Evolutionary conservation across 2,113 vertebrate species (phyloP).

Genomic region (Ceyx cyanopectus): DNA sequence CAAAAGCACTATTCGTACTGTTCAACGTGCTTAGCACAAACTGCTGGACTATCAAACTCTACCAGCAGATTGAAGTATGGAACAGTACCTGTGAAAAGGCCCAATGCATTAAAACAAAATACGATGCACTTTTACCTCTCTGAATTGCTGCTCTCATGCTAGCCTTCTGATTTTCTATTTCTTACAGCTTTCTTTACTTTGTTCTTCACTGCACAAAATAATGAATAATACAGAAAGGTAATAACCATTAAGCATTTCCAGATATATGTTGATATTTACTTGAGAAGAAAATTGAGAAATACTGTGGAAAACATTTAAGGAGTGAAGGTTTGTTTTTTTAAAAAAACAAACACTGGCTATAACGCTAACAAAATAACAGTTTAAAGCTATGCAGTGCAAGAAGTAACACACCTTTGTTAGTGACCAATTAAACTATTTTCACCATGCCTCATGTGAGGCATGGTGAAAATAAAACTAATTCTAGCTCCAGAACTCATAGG

Average conservation of each 20-base stretch:
- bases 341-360: background rate
- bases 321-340: background rate
- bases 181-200: background rate
- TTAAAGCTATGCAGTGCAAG: background rate
- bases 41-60: background rate
- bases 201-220: background rate
- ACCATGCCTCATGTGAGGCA: background rate
- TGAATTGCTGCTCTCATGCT: background rate
- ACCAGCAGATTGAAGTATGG: background rate
- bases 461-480: background rate
- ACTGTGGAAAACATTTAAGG: background rate
- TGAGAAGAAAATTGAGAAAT: background rate
- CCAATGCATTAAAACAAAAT: background rate
- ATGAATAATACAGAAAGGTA: background rate
- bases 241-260: background rate
- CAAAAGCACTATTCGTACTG: background rate
- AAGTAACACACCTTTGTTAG: background rate
- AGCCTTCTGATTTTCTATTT: background rate
- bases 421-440: background rate
- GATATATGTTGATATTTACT: background rate
- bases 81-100: background rate
- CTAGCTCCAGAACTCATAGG: background rate
- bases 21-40: background rate
- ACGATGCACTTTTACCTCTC: background rate
- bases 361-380: background rate